phyloP scores from a whole-genome alignment of 2,888 invertebrate genomes.

The Gymnocheta viridis region DNA sequence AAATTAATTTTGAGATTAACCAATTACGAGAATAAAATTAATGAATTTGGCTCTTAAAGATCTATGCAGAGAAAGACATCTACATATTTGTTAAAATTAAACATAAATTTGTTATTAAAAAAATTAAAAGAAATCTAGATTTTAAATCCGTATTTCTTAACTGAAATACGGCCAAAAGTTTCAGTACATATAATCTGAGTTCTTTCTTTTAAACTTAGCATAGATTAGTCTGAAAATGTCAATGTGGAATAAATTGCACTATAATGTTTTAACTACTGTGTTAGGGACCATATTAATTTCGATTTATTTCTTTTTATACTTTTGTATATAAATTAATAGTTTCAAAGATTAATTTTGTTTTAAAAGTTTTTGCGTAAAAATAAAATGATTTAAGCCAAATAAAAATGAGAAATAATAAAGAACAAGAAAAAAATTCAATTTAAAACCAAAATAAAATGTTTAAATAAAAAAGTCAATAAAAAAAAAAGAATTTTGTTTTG shows the following conservation, averaged over 20 bases:
- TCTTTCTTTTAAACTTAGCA: too few relatives aligned
- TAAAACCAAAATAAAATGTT: constrained; percentile 63
- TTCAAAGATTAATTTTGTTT: constrained; percentile 5
- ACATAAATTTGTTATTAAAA: not conserved
- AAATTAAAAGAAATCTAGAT: too few relatives aligned
- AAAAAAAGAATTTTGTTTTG: constrained; percentile 68
- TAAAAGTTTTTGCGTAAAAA: constrained; percentile 32
- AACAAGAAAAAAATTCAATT: constrained; percentile 45
- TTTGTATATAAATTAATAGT: not conserved
- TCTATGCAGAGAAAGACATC: too few relatives aligned
- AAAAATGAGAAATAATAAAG: constrained; percentile 9
- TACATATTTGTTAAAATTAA: too few relatives aligned
- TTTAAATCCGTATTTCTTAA: too few relatives aligned
- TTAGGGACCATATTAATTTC: not conserved
- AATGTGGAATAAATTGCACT: not conserved
- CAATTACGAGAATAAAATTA: too few relatives aligned
- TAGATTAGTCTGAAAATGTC: not conserved
- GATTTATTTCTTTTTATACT: not conserved
- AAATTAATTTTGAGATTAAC: too few relatives aligned
- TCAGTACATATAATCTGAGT: too few relatives aligned
- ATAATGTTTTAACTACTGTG: not conserved
- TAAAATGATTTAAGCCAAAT: constrained; percentile 43
- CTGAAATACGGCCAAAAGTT: too few relatives aligned
- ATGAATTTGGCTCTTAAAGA: too few relatives aligned
- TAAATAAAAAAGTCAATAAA: constrained; percentile 71